A percentile compares a stretch with the other conserved stretches of the same genome.
Evolutionary conservation across 2,888 invertebrate genomes (phyloP).

Genomic region (Gnatocerus cornutus): DNA sequence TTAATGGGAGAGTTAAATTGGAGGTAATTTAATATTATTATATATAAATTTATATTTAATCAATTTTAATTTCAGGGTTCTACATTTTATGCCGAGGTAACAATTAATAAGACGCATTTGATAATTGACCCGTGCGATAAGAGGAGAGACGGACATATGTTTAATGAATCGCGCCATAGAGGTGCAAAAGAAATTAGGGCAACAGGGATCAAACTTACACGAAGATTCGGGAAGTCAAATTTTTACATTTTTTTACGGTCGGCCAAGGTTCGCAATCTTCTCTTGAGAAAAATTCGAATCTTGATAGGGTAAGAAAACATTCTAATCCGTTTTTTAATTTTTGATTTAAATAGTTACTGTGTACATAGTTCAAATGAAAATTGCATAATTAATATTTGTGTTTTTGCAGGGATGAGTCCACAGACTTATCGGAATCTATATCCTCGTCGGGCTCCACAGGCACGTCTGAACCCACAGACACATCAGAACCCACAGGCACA

Average conservation of each 20-base stretch:
- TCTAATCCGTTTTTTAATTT: no score
- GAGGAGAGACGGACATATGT: background rate
- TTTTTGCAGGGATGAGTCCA: no score
- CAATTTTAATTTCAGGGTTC: constrained; percentile 10
- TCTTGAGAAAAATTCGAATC: background rate
- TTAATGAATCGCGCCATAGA: constrained; percentile 1
- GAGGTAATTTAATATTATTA: constrained; percentile 15
- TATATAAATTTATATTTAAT: background rate
- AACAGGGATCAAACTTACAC: background rate
- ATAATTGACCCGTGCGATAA: constrained; percentile 8
- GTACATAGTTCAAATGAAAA: no score
- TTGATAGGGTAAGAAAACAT: no score
- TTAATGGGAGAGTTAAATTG: constrained; percentile 11
- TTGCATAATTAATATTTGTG: no score
- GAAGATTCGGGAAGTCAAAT: background rate
- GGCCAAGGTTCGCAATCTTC: background rate
- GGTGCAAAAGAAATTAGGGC: constrained; percentile 6
- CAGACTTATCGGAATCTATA: no score
- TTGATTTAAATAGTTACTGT: no score
- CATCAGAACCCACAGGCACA: no score
- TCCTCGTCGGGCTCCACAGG: no score
- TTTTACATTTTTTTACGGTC: background rate
- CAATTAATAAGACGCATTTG: constrained; percentile 5
- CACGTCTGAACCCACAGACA: no score
- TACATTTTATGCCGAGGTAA: constrained; percentile 1